Percentiles rank a stretch among this genome's conserved stretches.
Evolutionary conservation across 2,797 vertebrate genomes (phyloP).

Genomic region (Darevskia nairensis): DNA sequence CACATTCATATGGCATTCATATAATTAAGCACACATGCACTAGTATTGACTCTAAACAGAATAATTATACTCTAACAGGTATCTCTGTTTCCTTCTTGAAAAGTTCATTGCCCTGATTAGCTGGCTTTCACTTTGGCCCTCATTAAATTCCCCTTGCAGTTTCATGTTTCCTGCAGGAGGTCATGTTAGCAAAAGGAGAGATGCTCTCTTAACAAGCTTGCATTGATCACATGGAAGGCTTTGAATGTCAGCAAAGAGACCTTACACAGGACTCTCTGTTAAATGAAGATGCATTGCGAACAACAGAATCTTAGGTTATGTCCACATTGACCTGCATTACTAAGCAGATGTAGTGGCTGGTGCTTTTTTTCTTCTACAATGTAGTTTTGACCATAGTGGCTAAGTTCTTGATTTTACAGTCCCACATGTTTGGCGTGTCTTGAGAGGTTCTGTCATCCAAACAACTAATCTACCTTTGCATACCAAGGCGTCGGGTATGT

Average conservation of each 20-base stretch:
- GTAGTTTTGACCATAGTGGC: background rate
- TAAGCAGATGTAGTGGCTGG: background rate
- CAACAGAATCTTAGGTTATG: background rate
- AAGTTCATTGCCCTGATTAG: slow-evolving; percentile 22
- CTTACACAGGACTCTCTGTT: background rate
- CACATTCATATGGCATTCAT: background rate
- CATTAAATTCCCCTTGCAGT: slow-evolving; percentile 21
- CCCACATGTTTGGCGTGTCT: background rate
- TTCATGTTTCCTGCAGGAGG: slow-evolving; percentile 26
- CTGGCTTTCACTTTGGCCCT: background rate
- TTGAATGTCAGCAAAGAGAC: slow-evolving; percentile 11
- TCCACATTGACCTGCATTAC: background rate
- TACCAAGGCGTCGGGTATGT: background rate
- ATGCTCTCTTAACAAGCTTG: slow-evolving; percentile 7
- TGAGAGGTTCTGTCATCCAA: background rate
- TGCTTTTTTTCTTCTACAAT: background rate
- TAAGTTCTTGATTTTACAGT: background rate
- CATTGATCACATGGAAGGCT: background rate
- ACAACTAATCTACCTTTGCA: background rate
- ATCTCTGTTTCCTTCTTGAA: slow-evolving; percentile 12
- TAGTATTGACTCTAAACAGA: background rate
- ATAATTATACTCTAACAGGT: background rate
- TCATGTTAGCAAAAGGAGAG: slow-evolving; percentile 19
- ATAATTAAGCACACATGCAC: background rate
- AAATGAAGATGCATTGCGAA: background rate